A percentile compares a stretch with the other conserved stretches of the same genome.
These are phyloP conservation scores for Pelecanoides urinatrix DNA, from an alignment of 2,113 vertebrate genomes.

Conservation along the genomic window DNA sequence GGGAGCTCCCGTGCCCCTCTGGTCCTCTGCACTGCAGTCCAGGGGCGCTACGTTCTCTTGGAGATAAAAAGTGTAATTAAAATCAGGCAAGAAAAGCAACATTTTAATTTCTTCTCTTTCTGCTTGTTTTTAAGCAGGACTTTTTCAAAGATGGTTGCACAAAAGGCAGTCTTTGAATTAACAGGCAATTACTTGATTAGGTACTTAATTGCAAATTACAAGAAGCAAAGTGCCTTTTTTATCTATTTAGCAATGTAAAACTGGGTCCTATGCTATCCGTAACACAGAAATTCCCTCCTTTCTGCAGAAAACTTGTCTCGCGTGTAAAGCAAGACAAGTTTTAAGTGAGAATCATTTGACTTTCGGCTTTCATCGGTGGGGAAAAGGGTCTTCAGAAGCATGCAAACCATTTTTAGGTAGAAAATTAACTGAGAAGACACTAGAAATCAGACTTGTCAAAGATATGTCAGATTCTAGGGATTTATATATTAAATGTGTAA, in stretches of 20 bases:
- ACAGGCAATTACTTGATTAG: conserved; percentile 41
- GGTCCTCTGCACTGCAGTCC: not conserved
- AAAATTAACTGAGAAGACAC: not conserved
- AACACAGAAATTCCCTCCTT: not conserved
- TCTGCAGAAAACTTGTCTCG: not conserved
- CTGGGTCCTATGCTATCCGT: not conserved
- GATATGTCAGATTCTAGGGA: not conserved
- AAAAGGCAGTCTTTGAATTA: conserved; percentile 9
- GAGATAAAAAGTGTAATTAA: conserved; percentile 5
- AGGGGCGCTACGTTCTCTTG: fast-evolving
- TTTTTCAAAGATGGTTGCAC: not conserved
- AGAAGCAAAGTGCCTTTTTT: not conserved
- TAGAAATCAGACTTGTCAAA: not conserved
- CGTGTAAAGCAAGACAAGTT: not conserved
- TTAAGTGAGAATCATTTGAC: not conserved
- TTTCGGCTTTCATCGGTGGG: fast-evolving
- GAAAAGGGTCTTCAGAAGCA: not conserved
- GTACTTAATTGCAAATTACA: conserved; percentile 10
- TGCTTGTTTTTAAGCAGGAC: not conserved
- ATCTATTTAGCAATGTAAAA: not conserved
- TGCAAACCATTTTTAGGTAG: not conserved
- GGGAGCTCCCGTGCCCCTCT: not conserved
- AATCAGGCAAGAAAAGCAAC: not conserved
- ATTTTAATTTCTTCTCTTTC: not conserved
- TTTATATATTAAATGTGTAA: not conserved